Evolutionary conservation across 2,888 invertebrate species (phyloP).

Genomic region (Incurvaria masculella): DNA sequence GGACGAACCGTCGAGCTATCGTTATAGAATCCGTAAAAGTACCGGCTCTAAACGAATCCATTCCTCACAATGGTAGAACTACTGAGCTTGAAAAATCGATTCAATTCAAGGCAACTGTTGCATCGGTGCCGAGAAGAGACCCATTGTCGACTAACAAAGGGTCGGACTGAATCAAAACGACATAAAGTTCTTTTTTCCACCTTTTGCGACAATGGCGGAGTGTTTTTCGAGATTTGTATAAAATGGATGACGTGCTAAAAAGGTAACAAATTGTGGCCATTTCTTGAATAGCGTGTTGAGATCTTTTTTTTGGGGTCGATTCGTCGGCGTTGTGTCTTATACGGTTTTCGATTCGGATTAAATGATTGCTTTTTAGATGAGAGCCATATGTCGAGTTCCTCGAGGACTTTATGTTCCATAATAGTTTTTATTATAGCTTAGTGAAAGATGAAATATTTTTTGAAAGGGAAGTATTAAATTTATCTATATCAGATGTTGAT

Average conservation of each 20-base stretch:
- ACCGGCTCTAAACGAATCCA: slow-evolving; percentile 31
- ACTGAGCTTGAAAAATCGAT: slow-evolving; percentile 55
- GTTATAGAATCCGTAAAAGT: slow-evolving; percentile 19
- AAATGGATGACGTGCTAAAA: slow-evolving; percentile 55
- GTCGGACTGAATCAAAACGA: slow-evolving; percentile 51
- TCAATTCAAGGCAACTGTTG: slow-evolving; percentile 35
- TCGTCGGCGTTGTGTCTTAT: neutral
- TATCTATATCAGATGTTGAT: no score
- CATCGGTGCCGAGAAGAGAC: slow-evolving; percentile 39
- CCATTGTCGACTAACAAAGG: slow-evolving; percentile 19
- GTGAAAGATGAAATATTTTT: no score
- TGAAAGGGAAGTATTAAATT: no score
- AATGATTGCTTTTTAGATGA: neutral
- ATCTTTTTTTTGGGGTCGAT: neutral
- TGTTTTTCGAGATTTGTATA: slow-evolving; percentile 30
- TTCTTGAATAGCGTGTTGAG: neutral
- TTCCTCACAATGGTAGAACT: slow-evolving; percentile 44
- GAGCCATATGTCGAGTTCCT: neutral
- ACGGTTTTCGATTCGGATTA: neutral
- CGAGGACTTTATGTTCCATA: no score
- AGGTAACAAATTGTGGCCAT: slow-evolving; percentile 40
- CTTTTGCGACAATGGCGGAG: slow-evolving; percentile 31
- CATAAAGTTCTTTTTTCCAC: slow-evolving; percentile 41
- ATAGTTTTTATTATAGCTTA: no score
- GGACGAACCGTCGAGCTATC: neutral